Conservation (phyloP, 2,113 vertebrate species). For the Esox niger region DNA sequence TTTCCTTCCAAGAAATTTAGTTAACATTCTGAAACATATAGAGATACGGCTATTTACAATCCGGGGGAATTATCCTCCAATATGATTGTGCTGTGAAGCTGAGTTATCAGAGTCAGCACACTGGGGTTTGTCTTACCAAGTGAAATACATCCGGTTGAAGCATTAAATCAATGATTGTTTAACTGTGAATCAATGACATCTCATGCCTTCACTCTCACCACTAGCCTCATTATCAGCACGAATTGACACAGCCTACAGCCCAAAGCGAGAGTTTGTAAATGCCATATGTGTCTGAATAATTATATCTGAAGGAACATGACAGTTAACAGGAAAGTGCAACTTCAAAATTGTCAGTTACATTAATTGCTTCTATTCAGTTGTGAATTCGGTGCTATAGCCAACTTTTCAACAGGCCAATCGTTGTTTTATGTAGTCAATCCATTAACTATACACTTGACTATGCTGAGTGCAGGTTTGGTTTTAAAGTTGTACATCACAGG, state of each 20-base stretch:
- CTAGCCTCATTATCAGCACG: constrained; percentile 59
- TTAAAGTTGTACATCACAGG: constrained; percentile 12
- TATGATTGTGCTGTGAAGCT: constrained; percentile 12
- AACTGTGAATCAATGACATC: constrained; percentile 68
- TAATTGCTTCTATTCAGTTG: not conserved
- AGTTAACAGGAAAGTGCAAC: not conserved
- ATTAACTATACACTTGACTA: no score
- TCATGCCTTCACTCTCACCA: constrained; percentile 53
- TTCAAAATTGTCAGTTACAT: not conserved
- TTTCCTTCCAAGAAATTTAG: not conserved
- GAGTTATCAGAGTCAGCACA: constrained; percentile 4
- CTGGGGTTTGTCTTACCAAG: constrained; percentile 24
- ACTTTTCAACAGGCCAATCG: no score
- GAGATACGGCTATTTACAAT: not conserved
- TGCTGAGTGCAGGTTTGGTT: no score
- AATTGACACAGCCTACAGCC: constrained; percentile 51
- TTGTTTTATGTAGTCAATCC: no score
- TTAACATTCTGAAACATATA: not conserved
- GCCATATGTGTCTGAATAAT: no score
- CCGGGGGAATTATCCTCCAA: not conserved
- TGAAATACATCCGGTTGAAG: constrained; percentile 43
- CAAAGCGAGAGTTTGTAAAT: constrained; percentile 42
- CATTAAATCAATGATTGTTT: constrained; percentile 58
- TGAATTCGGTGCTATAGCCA: not conserved
- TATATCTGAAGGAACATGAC: not conserved